These are phyloP conservation scores for Callipepla squamata DNA, from an alignment of 2,113 vertebrate genomes.

Conservation along the genomic window DNA sequence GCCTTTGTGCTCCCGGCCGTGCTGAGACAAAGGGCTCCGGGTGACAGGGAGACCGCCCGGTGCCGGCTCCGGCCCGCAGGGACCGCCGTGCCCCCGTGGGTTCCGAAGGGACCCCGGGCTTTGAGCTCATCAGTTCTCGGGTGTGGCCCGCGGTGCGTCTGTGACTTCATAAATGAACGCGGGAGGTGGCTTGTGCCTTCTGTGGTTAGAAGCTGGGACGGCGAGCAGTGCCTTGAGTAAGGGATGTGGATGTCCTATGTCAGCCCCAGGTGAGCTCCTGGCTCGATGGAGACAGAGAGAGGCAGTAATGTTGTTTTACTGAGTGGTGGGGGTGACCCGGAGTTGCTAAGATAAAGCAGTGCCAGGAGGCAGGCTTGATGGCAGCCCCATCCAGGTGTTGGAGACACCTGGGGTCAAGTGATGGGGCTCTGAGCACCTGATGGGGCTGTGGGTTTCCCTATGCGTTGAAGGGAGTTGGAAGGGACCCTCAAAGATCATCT, in stretches of 20 bases:
- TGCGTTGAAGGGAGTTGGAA: no score
- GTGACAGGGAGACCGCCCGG: not conserved
- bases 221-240: rapidly evolving
- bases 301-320: rapidly evolving
- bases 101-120: not conserved
- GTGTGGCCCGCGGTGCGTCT: not conserved
- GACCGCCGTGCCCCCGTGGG: not conserved
- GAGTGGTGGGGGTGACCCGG: not conserved
- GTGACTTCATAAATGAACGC: no score
- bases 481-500: no score
- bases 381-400: not conserved
- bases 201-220: not conserved
- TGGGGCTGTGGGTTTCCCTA: no score
- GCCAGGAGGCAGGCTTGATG: not conserved
- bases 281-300: not conserved
- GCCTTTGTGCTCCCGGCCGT: not conserved
- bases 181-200: not conserved
- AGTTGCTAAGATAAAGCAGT: not conserved
- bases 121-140: not conserved
- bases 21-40: not conserved
- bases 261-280: not conserved
- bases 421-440: no score
- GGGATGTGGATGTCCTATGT: rapidly evolving
- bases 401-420: no score
- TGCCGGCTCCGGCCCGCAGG: not conserved